Conservation (phyloP, 2,113 vertebrate genomes). For the Gymnarchus niloticus region DNA sequence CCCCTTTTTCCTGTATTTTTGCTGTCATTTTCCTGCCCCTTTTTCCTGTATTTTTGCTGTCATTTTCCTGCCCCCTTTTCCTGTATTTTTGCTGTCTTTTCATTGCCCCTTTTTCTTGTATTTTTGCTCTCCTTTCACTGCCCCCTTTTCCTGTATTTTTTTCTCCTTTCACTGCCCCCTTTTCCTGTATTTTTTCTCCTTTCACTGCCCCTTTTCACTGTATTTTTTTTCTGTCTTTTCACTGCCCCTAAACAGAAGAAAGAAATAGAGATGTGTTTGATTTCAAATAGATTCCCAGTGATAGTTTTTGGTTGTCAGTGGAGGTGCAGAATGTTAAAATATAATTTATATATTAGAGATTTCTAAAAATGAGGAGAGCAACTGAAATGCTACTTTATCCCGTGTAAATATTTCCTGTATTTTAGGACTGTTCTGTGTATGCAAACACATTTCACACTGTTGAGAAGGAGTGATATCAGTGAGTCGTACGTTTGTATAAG, state of each 20-base stretch:
- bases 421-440: not conserved
- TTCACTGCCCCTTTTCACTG: not conserved
- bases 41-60: not conserved
- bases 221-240: not conserved
- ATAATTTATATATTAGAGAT: not conserved
- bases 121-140: not conserved
- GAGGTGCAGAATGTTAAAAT: not conserved
- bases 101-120: not conserved
- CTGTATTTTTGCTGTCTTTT: not conserved
- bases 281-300: not conserved
- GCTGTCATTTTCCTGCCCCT: no score
- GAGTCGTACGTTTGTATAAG: not conserved
- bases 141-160: not conserved
- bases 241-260: not conserved
- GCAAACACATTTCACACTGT: not conserved
- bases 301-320: not conserved
- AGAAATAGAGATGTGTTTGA: not conserved
- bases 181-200: not conserved
- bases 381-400: not conserved
- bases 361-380: not conserved
- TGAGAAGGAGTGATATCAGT: slow-evolving; percentile 1
- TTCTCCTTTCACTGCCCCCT: not conserved
- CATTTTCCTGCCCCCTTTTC: not conserved
- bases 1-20: not conserved
- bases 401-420: not conserved